Base-by-base conservation (phyloP, 2,113 vertebrate genomes). In the Menidia beryllina region DNA sequence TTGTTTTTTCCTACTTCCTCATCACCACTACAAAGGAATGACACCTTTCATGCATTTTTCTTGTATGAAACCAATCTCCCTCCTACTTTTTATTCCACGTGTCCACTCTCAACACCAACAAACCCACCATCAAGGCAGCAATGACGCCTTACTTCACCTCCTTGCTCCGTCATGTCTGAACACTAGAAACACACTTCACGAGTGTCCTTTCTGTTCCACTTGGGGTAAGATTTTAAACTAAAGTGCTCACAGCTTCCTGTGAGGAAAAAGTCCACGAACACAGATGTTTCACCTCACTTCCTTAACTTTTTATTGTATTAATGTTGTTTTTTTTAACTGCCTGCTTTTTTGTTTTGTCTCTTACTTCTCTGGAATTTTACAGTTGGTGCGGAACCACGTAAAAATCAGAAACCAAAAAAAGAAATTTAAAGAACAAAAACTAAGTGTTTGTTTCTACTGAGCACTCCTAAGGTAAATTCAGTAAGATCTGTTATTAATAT, bases 1-100 rank as follows among this genome's bases (percentile, higher is more conserved):
- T 43, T 50, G 9, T 60, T 58, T 43, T 7, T 17, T 41, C 23
- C 45, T 1, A 12, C 14, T 27, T 26, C 4, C 6, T 49, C 38
- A 74, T 53, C 19, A 20, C 50, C 47, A 68, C 71, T 60, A 52
- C n/a, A 43, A 50, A 21, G 68, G 74, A 63, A 54, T 78, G 17
- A 59, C 23, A 20, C 17, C 36, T 5, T 13, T 41, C 14, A 8
- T 34, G 27, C 26, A 11, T n/a, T 24, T 11, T n/a, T n/a, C n/a
- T n/a, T n/a, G n/a, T n/a, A n/a, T n/a, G n/a, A n/a, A 8, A 2
- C 20, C 9, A 20, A 51, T n/a, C 52, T 68, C 39, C 38, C 17
- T 19, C 2, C 41, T 57, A 45, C 7, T n/a, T 11, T 43, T 61
- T 75, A n/a, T 57, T 66, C 21, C n/a, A 27, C 7, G 45, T 23